Percentiles rank a stretch among this genome's conserved stretches.
Conservation (phyloP, 2,113 vertebrate genomes). For the Apistogramma diplotaenia region DNA sequence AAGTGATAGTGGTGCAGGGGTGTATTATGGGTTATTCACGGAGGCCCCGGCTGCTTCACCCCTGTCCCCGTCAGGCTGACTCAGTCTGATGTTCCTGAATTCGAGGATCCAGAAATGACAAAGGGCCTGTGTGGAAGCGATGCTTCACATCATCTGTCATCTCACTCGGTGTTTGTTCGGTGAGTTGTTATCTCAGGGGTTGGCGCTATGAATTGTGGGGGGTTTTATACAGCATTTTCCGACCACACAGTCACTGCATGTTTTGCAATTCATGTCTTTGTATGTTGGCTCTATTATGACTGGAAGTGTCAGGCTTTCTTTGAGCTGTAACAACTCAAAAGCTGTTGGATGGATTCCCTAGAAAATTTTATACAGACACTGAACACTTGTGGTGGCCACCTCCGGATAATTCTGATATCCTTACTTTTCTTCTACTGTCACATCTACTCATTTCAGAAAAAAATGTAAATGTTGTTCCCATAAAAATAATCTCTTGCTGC, state of each 20-base stretch:
- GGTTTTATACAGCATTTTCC: background rate
- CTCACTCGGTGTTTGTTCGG: background rate
- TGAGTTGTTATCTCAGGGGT: background rate
- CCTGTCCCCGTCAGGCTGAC: constrained; percentile 18
- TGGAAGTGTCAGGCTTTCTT: background rate
- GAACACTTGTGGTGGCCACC: background rate
- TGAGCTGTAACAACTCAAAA: background rate
- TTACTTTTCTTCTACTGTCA: background rate
- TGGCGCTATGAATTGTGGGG: background rate
- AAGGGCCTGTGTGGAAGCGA: background rate
- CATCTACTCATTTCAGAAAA: background rate
- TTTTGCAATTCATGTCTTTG: background rate
- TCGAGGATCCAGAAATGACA: background rate
- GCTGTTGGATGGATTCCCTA: background rate
- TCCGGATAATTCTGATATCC: background rate
- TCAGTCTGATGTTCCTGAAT: constrained; percentile 15
- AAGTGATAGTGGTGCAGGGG: background rate
- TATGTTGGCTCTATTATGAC: background rate
- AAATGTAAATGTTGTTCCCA: background rate
- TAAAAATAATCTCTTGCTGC: background rate
- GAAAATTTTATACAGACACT: background rate
- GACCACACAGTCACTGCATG: background rate
- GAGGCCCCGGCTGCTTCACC: background rate
- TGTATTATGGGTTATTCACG: background rate
- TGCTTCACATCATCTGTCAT: background rate